phyloP scores from a whole-genome alignment of 1,140 invertebrate species.

The Drosophila tani region DNA sequence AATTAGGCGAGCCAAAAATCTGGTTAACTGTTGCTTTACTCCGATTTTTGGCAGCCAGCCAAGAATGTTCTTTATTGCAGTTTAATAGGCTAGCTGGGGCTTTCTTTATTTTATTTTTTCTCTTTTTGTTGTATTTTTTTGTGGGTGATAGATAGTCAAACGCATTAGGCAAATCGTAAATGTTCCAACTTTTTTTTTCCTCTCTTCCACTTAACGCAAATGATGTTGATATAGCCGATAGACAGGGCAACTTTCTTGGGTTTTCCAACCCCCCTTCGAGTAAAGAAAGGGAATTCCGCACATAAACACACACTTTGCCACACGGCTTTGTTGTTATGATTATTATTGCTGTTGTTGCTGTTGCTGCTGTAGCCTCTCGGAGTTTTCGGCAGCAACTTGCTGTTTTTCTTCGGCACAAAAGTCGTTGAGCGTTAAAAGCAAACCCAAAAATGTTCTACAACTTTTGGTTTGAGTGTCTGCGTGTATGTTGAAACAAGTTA shows the following conservation, averaged over 20 bases:
- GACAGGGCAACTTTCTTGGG: conserved; percentile 40
- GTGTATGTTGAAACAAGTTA: conserved; percentile 75
- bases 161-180: conserved; percentile 62
- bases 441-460: conserved; percentile 71
- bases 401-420: conserved; percentile 73
- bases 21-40: conserved; percentile 52
- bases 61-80: conserved; percentile 64
- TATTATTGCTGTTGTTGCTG: conserved; percentile 48
- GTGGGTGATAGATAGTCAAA: conserved; percentile 52
- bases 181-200: conserved; percentile 68
- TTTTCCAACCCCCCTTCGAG: conserved; percentile 2
- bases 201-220: conserved; percentile 78
- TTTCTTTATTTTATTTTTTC: conserved; percentile 7
- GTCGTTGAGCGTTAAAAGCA: conserved; percentile 81
- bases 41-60: conserved; percentile 52
- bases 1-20: conserved; percentile 68
- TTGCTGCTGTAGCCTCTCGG: conserved; percentile 13
- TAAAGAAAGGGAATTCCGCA: conserved; percentile 25
- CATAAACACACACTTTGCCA: conserved; percentile 63
- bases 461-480: conserved; percentile 49
- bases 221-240: conserved; percentile 77
- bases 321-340: conserved; percentile 47
- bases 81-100: conserved; percentile 63
- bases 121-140: neutral
- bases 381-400: conserved; percentile 42